A percentile compares a stretch with the other conserved stretches of the same genome.
Evolutionary conservation across 2,888 invertebrate genomes (phyloP).

Genomic region (Micoletzkya japonica): DNA sequence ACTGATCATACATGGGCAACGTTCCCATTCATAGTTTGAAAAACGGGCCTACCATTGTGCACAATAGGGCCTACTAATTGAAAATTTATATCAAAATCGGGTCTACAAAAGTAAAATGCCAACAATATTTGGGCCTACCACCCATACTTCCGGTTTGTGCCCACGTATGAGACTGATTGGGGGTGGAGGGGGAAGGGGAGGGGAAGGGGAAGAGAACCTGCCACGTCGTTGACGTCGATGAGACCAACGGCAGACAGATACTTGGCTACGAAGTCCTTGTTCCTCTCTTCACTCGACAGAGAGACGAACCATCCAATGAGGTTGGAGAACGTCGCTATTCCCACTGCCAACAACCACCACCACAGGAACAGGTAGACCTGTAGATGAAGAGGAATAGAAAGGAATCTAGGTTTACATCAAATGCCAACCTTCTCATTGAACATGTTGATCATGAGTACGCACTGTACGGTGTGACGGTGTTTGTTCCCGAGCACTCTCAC

Average conservation of each 20-base stretch:
- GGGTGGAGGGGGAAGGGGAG: neutral
- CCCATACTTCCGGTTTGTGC: too few species aligned
- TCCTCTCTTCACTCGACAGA: neutral
- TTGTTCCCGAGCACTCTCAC: constrained; percentile 67
- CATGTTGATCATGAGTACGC: constrained; percentile 63
- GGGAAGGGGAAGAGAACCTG: constrained; percentile 28
- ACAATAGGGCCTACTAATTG: too few species aligned
- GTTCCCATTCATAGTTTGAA: too few species aligned
- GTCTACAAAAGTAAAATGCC: too few species aligned
- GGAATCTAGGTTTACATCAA: too few species aligned
- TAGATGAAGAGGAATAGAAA: neutral
- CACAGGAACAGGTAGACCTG: constrained; percentile 66
- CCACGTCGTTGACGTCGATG: constrained; percentile 40
- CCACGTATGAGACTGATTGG: too few species aligned
- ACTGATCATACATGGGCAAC: too few species aligned
- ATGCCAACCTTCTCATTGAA: constrained; percentile 61
- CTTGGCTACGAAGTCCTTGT: constrained; percentile 46
- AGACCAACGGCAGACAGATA: constrained; percentile 57
- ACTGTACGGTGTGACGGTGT: constrained; percentile 65
- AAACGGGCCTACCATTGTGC: too few species aligned
- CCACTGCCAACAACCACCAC: constrained; percentile 69
- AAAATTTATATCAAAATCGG: too few species aligned
- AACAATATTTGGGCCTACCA: too few species aligned
- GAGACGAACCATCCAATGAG: constrained; percentile 66
- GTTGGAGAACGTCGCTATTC: constrained; percentile 65